These are phyloP conservation scores for Tolmerus cingulatus DNA, from an alignment of 2,888 invertebrate genomes.

Conservation along the genomic window DNA sequence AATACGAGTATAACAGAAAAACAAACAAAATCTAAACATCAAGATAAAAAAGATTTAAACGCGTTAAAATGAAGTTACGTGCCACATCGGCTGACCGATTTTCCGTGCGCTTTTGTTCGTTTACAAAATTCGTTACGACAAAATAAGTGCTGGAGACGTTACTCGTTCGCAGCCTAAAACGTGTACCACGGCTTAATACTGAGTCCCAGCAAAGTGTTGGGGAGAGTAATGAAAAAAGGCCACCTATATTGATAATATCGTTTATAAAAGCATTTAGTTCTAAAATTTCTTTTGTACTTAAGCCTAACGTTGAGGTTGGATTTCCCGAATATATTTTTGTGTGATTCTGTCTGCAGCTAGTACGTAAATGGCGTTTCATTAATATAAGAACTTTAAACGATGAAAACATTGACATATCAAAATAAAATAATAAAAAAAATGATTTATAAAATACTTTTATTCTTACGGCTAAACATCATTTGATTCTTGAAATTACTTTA, in stretches of 20 bases:
- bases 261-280: constrained; percentile 31
- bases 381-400: constrained; percentile 30
- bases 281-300: constrained; percentile 37
- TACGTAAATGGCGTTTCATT: constrained; percentile 36
- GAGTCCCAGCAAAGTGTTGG: not conserved
- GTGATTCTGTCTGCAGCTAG: not conserved
- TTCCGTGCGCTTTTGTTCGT: not conserved
- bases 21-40: constrained; percentile 31
- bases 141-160: not conserved
- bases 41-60: not conserved
- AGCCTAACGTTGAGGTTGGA: constrained; percentile 26
- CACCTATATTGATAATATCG: constrained; percentile 11
- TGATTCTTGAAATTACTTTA: constrained; percentile 8
- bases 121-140: not conserved
- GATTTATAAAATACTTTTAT: constrained; percentile 32
- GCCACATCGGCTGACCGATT: not conserved
- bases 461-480: constrained; percentile 34
- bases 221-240: constrained; percentile 17
- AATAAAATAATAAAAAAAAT: constrained; percentile 30
- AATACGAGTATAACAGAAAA: constrained; percentile 40
- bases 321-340: constrained; percentile 12
- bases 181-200: constrained; percentile 3
- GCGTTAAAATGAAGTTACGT: not conserved
- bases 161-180: not conserved
- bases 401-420: constrained; percentile 39